These are phyloP conservation scores for Thaumatotibia leucotreta DNA, from an alignment of 1,140 invertebrate genomes.

Conservation along the genomic window DNA sequence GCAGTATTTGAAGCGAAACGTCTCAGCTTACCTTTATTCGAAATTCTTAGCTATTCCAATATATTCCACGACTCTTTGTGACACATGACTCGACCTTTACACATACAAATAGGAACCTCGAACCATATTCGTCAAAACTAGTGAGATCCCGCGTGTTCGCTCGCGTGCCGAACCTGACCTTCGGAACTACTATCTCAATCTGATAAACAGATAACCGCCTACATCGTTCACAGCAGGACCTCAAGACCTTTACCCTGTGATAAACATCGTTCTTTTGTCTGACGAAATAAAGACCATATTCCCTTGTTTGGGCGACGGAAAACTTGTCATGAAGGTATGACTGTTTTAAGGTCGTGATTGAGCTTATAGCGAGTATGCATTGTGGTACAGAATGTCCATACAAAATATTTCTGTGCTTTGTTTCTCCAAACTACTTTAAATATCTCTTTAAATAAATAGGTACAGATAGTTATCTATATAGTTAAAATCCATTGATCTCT, in stretches of 20 bases:
- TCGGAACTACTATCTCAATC: slow-evolving; percentile 52
- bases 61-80: background rate
- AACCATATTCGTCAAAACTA: slow-evolving; percentile 35
- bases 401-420: background rate
- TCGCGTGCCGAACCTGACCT: slow-evolving; percentile 63
- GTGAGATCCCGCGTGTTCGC: slow-evolving; percentile 34
- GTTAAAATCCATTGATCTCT: too few species aligned
- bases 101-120: slow-evolving; percentile 20
- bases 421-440: background rate
- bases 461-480: too few species aligned
- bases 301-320: slow-evolving; percentile 30
- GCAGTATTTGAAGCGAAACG: background rate
- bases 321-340: slow-evolving; percentile 50
- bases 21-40: background rate
- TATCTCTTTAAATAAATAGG: too few species aligned
- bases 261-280: slow-evolving; percentile 23
- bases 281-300: slow-evolving; percentile 33
- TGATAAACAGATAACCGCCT: slow-evolving; percentile 61
- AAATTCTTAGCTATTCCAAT: background rate
- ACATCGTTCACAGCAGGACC: slow-evolving; percentile 58
- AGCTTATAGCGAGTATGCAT: background rate
- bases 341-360: background rate
- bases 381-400: background rate
- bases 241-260: slow-evolving; percentile 37
- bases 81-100: background rate